Evolutionary conservation across 1,140 invertebrate species (phyloP), one percentile per base, ranked within the genome.

Genomic region (fruit fly (Drosophila melanogaster)): DNA sequence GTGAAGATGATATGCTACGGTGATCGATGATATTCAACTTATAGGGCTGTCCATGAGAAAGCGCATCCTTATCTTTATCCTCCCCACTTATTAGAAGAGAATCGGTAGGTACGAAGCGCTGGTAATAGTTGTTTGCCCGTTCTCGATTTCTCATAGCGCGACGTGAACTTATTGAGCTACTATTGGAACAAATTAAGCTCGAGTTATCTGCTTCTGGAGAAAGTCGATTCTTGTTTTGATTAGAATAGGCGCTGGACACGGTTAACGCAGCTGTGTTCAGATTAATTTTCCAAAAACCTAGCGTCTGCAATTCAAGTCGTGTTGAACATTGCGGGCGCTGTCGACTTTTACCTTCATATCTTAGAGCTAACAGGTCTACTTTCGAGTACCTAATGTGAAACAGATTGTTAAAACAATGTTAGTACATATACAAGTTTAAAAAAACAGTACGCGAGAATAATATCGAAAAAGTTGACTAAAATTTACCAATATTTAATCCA

Each of bases 1-100:
- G 87, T 1, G 91, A 79, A n/a, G 90, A 91, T 6, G 91, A 92
- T 59, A 92, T 92, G 64, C 89, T 92, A 0, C 91, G 80, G 61
- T 92, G 91, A 76, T 92, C 91, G 12, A 92, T 70, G 22, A 64
- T 70, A 1, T 74, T 33, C 11, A 76, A 53, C 14, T 89, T 86
- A 41, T 61, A 79, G 41, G 15, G 56, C 40, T 33, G 73, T 4
- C 24, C 67, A 38, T 33, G 53, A 7, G 26, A 30, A 4, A 12
- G 4, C n/a, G 17, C 2, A 8, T 80, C 53, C 19, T 50, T 72
- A 11, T 74, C 71, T 33, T 72, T 73, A 6, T 54, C 77, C n/a
- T 90, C 84, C n/a, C 40, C 62, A 15, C 57, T 44, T 10, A 61
- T 37, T 26, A 41, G 41, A 14, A 66, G 41, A 19, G 65, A 58